Evolutionary conservation across 2,888 invertebrate species (phyloP), one percentile per base, ranked within the genome.

Genomic region (Microchrysa polita): DNA sequence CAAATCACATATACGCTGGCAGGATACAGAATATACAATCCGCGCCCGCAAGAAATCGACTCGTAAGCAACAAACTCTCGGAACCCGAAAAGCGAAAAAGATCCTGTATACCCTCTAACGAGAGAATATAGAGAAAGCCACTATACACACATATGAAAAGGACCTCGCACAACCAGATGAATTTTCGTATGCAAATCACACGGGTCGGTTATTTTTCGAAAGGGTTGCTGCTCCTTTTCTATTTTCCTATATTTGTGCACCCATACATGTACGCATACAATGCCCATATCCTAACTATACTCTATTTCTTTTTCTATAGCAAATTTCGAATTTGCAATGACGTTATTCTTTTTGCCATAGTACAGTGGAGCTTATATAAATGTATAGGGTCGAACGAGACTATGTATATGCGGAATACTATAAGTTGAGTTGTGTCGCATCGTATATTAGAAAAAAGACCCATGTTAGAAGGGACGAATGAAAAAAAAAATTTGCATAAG

Each of bases 151-250:
- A n/a, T n/a, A 48, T 48, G 48, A n/a, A 57, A 16, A 16, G 5
- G 23, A 57, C 22, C 10, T n/a, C n/a, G n/a, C 40, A 55, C 16
- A 63, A 16, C 20, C 59, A 72, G 73, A 72, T 72, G 73, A 74
- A 73, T 72, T 74, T 76, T 76, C 76, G 76, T 76, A 76, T 74
- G 76, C 74, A 76, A 74, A 76, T 76, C 76, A 74, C 72, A 76
- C 73, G 74, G 76, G 73, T 76, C 76, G 76, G 71, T 74, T 76
- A 76, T 76, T 76, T 75, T 74, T 76, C 57, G 74, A 76, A 76
- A 76, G 76, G 76, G 76, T 76, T 76, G 74, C n/a, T n/a, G n/a
- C 72, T 76, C 60, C 72, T 74, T n/a, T 72, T 69, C 20, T 69
- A 55, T 55, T 55, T 42, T 34, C 27, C n/a, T n/a, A n/a, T 34